Evolutionary conservation across 2,888 invertebrate genomes (phyloP), one percentile per base, ranked within the genome.

Genomic region (Capitulum mitella): DNA sequence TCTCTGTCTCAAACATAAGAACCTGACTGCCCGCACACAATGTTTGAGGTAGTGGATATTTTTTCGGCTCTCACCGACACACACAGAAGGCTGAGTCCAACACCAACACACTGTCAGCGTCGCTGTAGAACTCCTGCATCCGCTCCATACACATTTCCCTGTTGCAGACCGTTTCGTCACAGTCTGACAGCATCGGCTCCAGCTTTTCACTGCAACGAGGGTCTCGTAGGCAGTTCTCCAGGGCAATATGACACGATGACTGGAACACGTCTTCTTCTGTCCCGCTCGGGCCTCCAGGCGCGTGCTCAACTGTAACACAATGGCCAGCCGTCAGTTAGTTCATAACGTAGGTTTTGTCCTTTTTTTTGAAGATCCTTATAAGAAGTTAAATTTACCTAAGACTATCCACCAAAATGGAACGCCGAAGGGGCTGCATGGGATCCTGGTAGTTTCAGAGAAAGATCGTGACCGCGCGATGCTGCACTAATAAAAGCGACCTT

Each of bases 51-150:
- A n/a, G n/a, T n/a, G n/a, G n/a, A n/a, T n/a, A n/a, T n/a, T n/a
- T n/a, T n/a, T n/a, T n/a, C 12, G 40, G 8, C 19, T 26, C 92
- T 91, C 87, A 94, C 95, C 92, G 94, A 94, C 95, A 95, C 81
- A 95, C 89, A 86, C 95, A 95, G 87, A 95, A 95, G 83, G 95
- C 95, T 83, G 95, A 92, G 86, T 95, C 95, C 82, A 94, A 90
- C 85, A 80, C 77, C 26, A 80, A 48, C 46, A 76, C 40, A 32
- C 79, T 76, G 75, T 77, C 78, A 12, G 80, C 79, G 22, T 79
- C 54, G 43, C 76, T 46, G 87, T 95, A 95, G 87, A 95, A 95
- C 79, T 91, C 90, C 85, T 94, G 91, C 83, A 95, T 87, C 78
- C 94, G 92, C 81, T 91, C 89, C 93, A 94, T 94, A 86, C 95